These are phyloP conservation scores for Thermophis baileyi DNA, from an alignment of 2,113 vertebrate species.

Conservation along the genomic window DNA sequence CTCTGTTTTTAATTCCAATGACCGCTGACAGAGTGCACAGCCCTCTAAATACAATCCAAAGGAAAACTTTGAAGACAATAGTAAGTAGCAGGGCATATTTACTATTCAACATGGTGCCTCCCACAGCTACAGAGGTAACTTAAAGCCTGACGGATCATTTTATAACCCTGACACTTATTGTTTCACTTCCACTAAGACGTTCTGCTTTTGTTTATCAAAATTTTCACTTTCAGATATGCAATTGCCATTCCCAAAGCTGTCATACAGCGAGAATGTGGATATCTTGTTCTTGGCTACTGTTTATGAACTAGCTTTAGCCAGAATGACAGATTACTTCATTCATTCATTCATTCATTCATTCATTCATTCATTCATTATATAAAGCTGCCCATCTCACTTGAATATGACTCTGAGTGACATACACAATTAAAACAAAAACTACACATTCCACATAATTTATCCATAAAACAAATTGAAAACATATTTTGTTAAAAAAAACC, in stretches of 20 bases:
- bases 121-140: constrained; percentile 16
- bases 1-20: constrained; percentile 27
- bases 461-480: background rate
- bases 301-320: background rate
- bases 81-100: constrained; percentile 36
- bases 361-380: no score
- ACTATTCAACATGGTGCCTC: background rate
- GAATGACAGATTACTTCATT: background rate
- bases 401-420: background rate
- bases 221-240: background rate
- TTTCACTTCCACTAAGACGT: background rate
- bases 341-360: background rate
- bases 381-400: background rate
- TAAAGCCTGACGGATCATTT: background rate
- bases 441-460: background rate
- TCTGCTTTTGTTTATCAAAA: background rate
- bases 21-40: constrained; percentile 22
- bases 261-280: background rate
- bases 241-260: background rate
- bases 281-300: background rate
- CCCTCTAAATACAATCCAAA: background rate
- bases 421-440: background rate
- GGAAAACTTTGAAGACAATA: constrained; percentile 5
- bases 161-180: background rate
- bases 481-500: background rate